Conservation (phyloP, 2,113 vertebrate species). For the Phylloscopus trochiloides region DNA sequence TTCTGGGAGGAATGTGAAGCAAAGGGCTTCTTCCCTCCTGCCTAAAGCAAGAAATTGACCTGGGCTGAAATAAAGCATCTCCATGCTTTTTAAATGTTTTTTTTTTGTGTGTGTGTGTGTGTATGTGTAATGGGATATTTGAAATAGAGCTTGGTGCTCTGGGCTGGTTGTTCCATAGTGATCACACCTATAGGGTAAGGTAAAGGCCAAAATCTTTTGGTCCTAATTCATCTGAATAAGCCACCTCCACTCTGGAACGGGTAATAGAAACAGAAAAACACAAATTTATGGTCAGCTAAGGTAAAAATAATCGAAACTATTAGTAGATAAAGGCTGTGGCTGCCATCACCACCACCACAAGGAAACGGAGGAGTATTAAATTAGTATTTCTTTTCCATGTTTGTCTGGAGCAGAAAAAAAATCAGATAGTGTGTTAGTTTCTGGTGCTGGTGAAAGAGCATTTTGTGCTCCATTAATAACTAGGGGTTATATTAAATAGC, state of each 20-base stretch:
- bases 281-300: neutral
- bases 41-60: neutral
- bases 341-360: neutral
- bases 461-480: neutral
- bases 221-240: neutral
- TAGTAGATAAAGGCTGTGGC: neutral
- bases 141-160: neutral
- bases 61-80: neutral
- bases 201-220: neutral
- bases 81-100: neutral
- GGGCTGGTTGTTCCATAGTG: neutral
- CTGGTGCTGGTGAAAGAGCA: neutral
- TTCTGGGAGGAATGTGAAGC: neutral
- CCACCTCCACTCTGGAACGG: neutral
- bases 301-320: neutral
- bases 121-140: neutral
- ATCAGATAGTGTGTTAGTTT: neutral
- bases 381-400: neutral
- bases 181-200: neutral
- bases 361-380: neutral
- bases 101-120: neutral
- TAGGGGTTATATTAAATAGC: neutral
- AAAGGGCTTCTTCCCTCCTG: neutral
- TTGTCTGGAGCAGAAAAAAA: neutral
- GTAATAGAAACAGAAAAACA: neutral